A percentile compares a stretch with the other conserved stretches of the same genome.
Evolutionary conservation across 2,888 invertebrate species (phyloP).

Genomic region (Ganaspis brasiliensis): DNA sequence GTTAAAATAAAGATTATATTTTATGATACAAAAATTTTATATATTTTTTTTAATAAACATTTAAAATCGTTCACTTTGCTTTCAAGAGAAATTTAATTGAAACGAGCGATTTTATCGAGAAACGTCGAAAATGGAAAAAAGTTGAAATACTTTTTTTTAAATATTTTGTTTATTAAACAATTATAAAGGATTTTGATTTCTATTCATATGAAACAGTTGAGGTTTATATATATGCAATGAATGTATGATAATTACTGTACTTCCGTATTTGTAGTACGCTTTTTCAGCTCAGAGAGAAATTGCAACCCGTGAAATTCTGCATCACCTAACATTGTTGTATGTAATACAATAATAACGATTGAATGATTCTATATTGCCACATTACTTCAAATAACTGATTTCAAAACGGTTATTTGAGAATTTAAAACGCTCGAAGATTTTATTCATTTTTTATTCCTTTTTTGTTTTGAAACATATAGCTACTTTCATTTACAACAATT

Average conservation of each 20-base stretch:
- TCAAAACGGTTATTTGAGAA: neutral
- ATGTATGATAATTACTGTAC: slow-evolving; percentile 22
- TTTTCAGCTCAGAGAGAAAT: slow-evolving; percentile 23
- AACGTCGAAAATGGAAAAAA: neutral
- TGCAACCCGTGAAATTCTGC: slow-evolving; percentile 25
- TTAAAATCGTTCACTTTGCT: too few species aligned
- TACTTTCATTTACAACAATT: neutral
- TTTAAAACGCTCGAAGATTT: neutral
- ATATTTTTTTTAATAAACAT: too few species aligned
- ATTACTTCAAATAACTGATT: slow-evolving; percentile 20
- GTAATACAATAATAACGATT: slow-evolving; percentile 32
- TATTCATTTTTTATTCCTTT: neutral
- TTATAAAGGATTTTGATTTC: neutral
- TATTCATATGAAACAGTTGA: neutral
- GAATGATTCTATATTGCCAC: neutral
- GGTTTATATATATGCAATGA: neutral
- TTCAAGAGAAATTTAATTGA: too few species aligned
- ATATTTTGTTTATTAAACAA: neutral
- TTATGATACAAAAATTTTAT: too few species aligned
- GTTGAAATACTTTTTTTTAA: neutral
- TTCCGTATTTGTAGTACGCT: neutral
- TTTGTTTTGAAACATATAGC: neutral
- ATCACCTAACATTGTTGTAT: slow-evolving; percentile 20
- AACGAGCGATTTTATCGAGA: too few species aligned
- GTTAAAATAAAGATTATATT: too few species aligned